Evolutionary conservation across 2,888 invertebrate species (phyloP).

Genomic region (Melanchra persicariae): DNA sequence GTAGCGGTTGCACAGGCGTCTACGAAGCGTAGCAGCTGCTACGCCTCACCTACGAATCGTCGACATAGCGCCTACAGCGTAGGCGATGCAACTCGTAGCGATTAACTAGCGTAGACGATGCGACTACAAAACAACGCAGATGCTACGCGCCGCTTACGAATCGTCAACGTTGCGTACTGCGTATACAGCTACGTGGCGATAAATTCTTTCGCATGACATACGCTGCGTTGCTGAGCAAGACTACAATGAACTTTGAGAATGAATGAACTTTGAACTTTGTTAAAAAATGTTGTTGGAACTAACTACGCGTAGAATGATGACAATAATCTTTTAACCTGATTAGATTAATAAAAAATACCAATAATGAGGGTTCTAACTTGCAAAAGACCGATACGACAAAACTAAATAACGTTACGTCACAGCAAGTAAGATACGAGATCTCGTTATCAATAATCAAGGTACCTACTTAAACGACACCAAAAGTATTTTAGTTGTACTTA

Average conservation of each 20-base stretch:
- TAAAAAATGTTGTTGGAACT: no score
- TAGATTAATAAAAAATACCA: background rate
- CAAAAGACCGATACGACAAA: no score
- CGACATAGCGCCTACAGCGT: background rate
- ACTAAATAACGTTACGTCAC: background rate
- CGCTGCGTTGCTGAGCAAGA: background rate
- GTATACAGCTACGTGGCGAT: no score
- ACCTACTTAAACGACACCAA: slow-evolving; percentile 29
- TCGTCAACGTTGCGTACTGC: no score
- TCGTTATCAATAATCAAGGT: slow-evolving; percentile 56
- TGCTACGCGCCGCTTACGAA: background rate
- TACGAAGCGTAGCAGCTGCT: background rate
- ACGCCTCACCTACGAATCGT: background rate
- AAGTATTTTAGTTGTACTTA: slow-evolving; percentile 49
- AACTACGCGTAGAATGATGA: no score
- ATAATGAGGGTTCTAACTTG: background rate
- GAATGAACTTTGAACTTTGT: no score
- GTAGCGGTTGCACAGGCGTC: background rate
- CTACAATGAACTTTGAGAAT: no score
- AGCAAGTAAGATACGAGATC: no score
- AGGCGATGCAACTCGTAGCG: background rate
- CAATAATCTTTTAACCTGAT: background rate
- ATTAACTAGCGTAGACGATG: background rate
- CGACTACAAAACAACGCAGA: background rate
- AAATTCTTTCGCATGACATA: background rate